phyloP scores from a whole-genome alignment of 2,797 vertebrate species.

The Mus spretus region DNA sequence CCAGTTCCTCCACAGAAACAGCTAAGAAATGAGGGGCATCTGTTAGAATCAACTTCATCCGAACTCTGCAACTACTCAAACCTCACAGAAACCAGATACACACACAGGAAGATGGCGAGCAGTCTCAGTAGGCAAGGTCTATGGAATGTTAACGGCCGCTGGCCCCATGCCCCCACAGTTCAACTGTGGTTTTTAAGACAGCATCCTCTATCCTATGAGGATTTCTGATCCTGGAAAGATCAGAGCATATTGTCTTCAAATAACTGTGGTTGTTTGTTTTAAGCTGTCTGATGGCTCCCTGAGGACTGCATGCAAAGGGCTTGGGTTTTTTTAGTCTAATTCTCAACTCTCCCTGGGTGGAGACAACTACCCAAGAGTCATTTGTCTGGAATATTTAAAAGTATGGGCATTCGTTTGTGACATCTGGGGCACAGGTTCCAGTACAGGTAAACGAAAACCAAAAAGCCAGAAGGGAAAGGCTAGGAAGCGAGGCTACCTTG shows the following conservation, averaged over 20 bases:
- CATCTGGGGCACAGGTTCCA: neutral
- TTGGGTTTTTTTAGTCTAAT: neutral
- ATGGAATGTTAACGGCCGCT: neutral
- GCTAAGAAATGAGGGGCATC: neutral
- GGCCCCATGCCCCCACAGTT: neutral
- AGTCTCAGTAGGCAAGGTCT: neutral
- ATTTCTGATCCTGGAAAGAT: neutral
- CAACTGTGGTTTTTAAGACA: neutral
- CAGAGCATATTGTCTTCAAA: neutral
- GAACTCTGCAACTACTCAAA: conserved; percentile 12
- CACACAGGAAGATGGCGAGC: neutral
- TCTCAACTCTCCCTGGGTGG: neutral
- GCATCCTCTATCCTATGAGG: neutral
- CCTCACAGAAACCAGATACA: neutral
- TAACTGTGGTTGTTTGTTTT: neutral
- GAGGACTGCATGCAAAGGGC: neutral
- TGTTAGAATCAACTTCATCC: conserved; percentile 18
- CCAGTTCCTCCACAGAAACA: conserved; percentile 5
- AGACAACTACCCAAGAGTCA: neutral
- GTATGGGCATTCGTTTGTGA: neutral
- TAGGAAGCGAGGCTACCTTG: neutral
- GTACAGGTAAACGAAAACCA: neutral
- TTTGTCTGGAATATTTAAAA: conserved; percentile 3
- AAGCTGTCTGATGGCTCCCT: neutral
- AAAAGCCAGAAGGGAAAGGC: neutral